phyloP scores from a whole-genome alignment of 2,113 vertebrate genomes.

The Gallinago paraguaiae region DNA sequence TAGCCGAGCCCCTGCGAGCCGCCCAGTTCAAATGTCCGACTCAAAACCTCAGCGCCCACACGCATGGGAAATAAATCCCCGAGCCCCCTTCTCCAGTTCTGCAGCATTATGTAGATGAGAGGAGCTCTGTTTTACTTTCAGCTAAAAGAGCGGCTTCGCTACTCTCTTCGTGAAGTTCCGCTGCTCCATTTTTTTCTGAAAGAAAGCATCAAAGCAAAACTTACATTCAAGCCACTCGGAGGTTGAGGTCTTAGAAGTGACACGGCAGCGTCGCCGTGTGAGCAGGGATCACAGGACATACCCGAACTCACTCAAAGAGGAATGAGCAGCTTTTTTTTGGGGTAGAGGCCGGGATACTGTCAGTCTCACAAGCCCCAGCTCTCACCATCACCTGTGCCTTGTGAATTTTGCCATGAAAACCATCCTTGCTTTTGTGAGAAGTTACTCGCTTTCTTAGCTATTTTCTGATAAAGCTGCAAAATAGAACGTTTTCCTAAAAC shows the following conservation, averaged over 20 bases:
- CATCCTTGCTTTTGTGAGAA: neutral
- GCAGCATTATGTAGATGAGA: neutral
- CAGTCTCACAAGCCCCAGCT: neutral
- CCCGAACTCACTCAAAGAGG: neutral
- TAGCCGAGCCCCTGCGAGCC: neutral
- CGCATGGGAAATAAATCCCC: neutral
- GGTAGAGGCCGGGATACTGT: neutral
- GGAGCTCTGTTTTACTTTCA: neutral
- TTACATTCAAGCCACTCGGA: fast-evolving
- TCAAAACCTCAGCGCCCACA: neutral
- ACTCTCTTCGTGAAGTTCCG: neutral
- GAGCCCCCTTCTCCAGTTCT: neutral
- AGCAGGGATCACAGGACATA: neutral
- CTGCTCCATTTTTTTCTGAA: neutral
- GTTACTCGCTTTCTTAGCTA: neutral
- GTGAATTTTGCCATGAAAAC: neutral
- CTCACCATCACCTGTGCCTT: neutral
- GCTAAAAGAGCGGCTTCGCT: fast-evolving
- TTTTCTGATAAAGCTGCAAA: neutral
- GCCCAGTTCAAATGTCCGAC: neutral
- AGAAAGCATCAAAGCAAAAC: neutral
- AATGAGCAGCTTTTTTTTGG: neutral
- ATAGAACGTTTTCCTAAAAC: neutral
- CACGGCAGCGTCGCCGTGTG: fast-evolving
- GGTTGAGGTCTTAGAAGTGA: neutral